Evolutionary conservation across 1,140 invertebrate species (phyloP).

Genomic region (Zaprionus inermis): DNA sequence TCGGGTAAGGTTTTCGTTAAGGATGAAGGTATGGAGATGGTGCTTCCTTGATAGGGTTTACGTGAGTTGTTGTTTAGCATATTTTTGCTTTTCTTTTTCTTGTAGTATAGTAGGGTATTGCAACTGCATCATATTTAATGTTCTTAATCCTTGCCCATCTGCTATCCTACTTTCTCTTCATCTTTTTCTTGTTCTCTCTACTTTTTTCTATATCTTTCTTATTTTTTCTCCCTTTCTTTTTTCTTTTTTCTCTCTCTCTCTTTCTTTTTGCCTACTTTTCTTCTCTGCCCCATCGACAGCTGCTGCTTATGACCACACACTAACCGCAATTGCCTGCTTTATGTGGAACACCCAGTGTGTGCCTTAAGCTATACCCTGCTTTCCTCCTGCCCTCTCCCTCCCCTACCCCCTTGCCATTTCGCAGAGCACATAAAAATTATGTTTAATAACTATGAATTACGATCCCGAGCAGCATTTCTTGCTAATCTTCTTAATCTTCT

Average conservation of each 20-base stretch:
- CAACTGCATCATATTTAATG: no score
- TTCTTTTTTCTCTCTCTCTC: background rate
- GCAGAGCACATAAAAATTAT: slow-evolving; percentile 17
- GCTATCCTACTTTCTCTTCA: no score
- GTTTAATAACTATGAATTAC: slow-evolving; percentile 46
- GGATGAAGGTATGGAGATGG: no score
- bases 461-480: slow-evolving; percentile 8
- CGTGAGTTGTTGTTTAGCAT: no score
- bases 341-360: slow-evolving; percentile 26
- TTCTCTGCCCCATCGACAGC: slow-evolving; percentile 36
- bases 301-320: slow-evolving; percentile 59
- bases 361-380: background rate
- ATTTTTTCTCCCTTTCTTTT: slow-evolving; percentile 33
- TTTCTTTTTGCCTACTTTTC: no score
- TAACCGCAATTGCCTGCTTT: slow-evolving; percentile 56
- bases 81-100: background rate
- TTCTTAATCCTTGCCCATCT: no score
- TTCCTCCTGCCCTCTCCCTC: background rate
- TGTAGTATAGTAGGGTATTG: no score
- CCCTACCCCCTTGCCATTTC: background rate
- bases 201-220: no score
- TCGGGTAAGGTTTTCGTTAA: background rate
- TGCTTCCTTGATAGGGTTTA: no score
- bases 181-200: no score
- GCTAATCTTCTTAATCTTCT: slow-evolving; percentile 69